Evolutionary conservation across 2,888 invertebrate genomes (phyloP), one percentile per base, ranked within the genome.

Genomic region (Synergus umbraculus): DNA sequence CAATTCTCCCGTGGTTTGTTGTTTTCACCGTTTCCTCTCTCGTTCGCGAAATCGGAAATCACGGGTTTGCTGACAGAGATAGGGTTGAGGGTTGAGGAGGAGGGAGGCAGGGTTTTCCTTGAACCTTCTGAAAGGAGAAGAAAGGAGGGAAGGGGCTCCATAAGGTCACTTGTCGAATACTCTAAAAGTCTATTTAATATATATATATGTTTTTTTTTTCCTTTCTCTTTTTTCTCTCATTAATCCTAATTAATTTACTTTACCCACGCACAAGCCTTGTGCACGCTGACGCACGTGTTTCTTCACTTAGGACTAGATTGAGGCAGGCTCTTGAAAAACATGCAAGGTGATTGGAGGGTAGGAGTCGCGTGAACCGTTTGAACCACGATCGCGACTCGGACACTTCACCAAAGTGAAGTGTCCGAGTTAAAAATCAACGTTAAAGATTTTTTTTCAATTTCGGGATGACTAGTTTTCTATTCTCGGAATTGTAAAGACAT

Each of bases 161-260:
- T 88, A 90, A 90, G 90, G 90, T 88, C 90, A 90, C 90, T 90
- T 90, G 87, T 88, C 85, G 77, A 85, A 84, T 85, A 86, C 81
- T 85, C 84, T 85, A 85, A 84, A 84, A 85, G 81, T 84, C 82
- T 86, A 82, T 82, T 80, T 29, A 3, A 29, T 29, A 3, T 29
- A 29, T 29, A 29, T 2, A 29, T 29, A 29, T 29, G 3, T 29
- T 29, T 82, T 82, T 83, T 80, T 86, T 79, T 81, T 79, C 78
- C 79, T 44, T 67, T 67, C 43, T 44, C 13, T 69, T 69, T 22
- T 15, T 73, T 37, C 29, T 3, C 37, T 73, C n/a, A 73, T 54
- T 12, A 49, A 73, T 81, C 77, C 63, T 63, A 67, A 73, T 79
- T 81, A 81, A 43, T 81, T 54, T 73, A 43, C 41, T 29, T 54